Base-by-base conservation (phyloP, 2,888 invertebrate genomes). In the Gymnoscelis rufifasciata region DNA sequence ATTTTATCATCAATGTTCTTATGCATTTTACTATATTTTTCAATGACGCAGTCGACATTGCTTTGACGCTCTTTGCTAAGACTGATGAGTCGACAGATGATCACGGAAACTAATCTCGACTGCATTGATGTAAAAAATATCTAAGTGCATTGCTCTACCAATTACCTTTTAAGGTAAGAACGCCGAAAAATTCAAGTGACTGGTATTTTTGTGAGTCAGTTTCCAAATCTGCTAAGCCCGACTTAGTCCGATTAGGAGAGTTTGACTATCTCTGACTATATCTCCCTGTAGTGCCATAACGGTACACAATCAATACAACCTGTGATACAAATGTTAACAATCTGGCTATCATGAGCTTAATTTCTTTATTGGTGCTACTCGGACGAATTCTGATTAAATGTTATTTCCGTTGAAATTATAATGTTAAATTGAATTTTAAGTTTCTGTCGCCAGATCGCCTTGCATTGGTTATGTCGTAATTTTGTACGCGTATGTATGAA, bases 401-500 rank as follows among this genome's bases (percentile, higher is more conserved):
- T 44, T 45, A 26, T 28, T 27, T 11, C 26, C 30, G 29, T 41
- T 2, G 43, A 30, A 35, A n/a, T 29, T 38, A 30, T 30, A 33
- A 27, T 24, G 30, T 39, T 39, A 11, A 28, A 30, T 15, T 30
- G 13, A 10, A 6, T 14, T 29, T 26, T 33, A 31, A 14, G 31
- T 36, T 38, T 26, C 23, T 30, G 36, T 40, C 39, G 42, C 36
- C 46, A 37, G 33, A 54, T 10, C 28, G 60, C 78, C 78, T 78
- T 80, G 83, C 79, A 76, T 83, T 67, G 84, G 71, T 76, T 80
- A 68, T 78, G 78, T 83, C 78, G 76, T 62, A 42, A 44, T 64
- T 64, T 45, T 73, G 68, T 75, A 76, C 78, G 69, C 60, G 51
- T 47, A 64, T 71, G 74, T 78, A 74, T 76, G 63, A 71, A 74